Percentiles rank a stretch among this genome's conserved stretches.
Conservation (phyloP, 2,113 vertebrate genomes). For the Thamnophis sirtalis region DNA sequence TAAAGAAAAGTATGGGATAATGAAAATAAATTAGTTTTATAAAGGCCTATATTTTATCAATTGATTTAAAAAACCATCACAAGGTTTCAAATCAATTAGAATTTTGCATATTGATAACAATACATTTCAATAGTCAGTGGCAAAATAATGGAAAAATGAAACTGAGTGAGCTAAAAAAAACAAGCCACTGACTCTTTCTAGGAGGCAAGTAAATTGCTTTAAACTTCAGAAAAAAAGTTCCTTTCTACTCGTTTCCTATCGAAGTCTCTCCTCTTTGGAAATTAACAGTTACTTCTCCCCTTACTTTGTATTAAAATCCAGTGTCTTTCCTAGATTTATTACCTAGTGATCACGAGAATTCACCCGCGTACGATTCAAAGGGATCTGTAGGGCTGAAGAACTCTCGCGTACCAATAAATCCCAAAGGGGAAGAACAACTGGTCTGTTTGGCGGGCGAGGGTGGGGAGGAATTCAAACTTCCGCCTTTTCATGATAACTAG, state of each 20-base stretch:
- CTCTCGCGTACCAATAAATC: too few relatives aligned
- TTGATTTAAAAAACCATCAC: background rate
- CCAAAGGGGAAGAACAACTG: background rate
- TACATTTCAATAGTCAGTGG: background rate
- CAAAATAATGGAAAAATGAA: background rate
- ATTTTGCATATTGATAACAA: background rate
- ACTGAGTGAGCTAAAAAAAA: background rate
- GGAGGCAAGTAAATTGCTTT: background rate
- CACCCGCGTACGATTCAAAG: background rate
- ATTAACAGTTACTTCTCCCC: background rate
- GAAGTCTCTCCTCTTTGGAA: background rate
- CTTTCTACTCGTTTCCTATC: background rate
- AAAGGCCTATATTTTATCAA: background rate
- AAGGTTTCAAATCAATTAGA: background rate
- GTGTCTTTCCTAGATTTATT: background rate
- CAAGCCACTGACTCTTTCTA: background rate
- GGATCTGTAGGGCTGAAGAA: background rate
- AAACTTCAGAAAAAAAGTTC: background rate
- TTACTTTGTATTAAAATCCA: background rate
- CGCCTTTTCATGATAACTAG: background rate
- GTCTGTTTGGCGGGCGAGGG: background rate
- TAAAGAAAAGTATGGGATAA: conserved; percentile 29
- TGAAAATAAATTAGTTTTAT: background rate
- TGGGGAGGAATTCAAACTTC: background rate
- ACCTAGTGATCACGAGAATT: background rate